These are phyloP conservation scores for Hylaeus anthracinus DNA, from an alignment of 1,140 invertebrate species.

Conservation along the genomic window DNA sequence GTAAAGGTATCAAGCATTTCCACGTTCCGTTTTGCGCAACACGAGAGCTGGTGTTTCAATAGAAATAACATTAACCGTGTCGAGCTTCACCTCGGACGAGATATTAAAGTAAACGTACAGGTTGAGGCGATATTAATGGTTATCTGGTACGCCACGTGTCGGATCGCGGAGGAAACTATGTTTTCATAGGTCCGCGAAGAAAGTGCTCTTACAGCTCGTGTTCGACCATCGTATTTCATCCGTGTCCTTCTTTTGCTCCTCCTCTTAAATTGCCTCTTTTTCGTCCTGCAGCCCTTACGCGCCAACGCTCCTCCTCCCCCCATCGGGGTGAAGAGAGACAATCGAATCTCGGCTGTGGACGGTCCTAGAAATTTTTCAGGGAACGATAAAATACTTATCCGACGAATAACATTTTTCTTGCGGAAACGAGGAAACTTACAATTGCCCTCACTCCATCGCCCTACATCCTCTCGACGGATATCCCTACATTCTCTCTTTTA, in stretches of 20 bases:
- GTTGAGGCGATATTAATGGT: slow-evolving; percentile 34
- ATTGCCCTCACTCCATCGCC: neutral
- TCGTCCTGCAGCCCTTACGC: neutral
- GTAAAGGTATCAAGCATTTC: too few relatives aligned
- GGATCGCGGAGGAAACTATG: slow-evolving; percentile 28
- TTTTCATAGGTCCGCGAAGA: slow-evolving; percentile 52
- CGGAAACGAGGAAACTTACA: slow-evolving; percentile 11
- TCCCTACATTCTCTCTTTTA: too few relatives aligned
- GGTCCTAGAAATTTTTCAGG: slow-evolving; percentile 40
- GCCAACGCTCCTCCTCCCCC: too few relatives aligned
- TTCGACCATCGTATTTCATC: slow-evolving; percentile 48
- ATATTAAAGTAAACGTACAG: slow-evolving; percentile 33
- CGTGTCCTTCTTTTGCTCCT: neutral
- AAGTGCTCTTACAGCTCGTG: slow-evolving; percentile 44
- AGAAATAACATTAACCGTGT: slow-evolving; percentile 35
- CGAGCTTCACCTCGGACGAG: neutral
- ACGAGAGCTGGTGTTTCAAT: slow-evolving; percentile 9
- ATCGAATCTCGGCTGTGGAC: slow-evolving; percentile 50
- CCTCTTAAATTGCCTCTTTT: slow-evolving; percentile 18
- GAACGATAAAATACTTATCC: slow-evolving; percentile 44
- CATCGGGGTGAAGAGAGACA: slow-evolving; percentile 26
- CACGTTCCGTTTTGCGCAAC: neutral
- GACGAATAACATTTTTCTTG: slow-evolving; percentile 33
- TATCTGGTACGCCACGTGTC: neutral
- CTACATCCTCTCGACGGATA: slow-evolving; percentile 4